A percentile compares a stretch with the other conserved stretches of the same genome.
These are phyloP conservation scores for Mormoops blainvillei DNA, from an alignment of 2,113 vertebrate species.

Conservation along the genomic window DNA sequence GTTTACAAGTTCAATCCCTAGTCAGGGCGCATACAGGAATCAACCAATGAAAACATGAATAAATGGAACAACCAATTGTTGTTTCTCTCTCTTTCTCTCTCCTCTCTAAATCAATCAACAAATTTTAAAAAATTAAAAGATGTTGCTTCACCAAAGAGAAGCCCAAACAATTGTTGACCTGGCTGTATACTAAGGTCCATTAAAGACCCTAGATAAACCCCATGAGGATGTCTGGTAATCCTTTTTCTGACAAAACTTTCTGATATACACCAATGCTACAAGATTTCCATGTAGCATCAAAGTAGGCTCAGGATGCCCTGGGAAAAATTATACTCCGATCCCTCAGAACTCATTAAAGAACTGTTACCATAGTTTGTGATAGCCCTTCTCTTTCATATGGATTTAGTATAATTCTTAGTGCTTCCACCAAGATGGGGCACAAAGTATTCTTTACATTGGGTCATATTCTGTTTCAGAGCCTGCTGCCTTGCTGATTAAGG, in stretches of 20 bases:
- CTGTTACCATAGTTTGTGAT: background rate
- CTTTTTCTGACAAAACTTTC: background rate
- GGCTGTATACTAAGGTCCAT: background rate
- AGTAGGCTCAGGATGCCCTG: background rate
- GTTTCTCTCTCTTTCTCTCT: background rate
- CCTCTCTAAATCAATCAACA: background rate
- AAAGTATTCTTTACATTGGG: background rate
- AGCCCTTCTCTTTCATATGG: background rate
- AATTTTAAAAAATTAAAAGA: background rate
- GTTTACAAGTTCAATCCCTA: background rate
- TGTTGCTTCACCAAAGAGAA: background rate
- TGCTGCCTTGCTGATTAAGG: background rate
- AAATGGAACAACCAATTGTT: background rate
- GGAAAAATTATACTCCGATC: background rate
- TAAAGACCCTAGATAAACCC: background rate
- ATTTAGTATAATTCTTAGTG: slow-evolving; percentile 6
- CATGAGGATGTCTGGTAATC: background rate
- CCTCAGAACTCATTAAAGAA: background rate
- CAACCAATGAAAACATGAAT: background rate
- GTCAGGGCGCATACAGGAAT: background rate
- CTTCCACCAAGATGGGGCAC: background rate
- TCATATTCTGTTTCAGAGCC: background rate
- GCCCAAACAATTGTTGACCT: background rate
- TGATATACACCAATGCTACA: background rate
- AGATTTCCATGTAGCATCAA: background rate